Percentiles rank a stretch among this genome's conserved stretches.
These are phyloP conservation scores for Scophthalmus maximus DNA, from an alignment of 2,113 vertebrate species.

Conservation along the genomic window DNA sequence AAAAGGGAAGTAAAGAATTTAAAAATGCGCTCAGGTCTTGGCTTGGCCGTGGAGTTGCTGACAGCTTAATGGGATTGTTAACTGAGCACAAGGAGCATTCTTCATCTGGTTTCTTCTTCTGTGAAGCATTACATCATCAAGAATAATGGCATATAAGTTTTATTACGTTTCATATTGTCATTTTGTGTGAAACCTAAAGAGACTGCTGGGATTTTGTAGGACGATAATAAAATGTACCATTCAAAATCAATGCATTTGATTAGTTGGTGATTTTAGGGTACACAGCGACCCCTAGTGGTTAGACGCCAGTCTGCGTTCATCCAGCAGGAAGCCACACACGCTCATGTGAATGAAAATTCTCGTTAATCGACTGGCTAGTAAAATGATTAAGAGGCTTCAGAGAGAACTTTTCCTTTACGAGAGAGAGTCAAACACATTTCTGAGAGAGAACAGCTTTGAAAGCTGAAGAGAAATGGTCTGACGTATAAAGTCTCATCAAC, in stretches of 20 bases:
- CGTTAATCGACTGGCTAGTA: too few relatives aligned
- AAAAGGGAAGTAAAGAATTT: too few relatives aligned
- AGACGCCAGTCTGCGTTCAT: too few relatives aligned
- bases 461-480: slow-evolving; percentile 5
- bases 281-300: background rate
- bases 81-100: background rate
- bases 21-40: rapidly evolving
- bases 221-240: too few relatives aligned
- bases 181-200: background rate
- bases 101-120: too few relatives aligned
- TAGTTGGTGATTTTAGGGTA: too few relatives aligned
- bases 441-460: slow-evolving; percentile 6
- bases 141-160: too few relatives aligned
- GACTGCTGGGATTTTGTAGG: too few relatives aligned
- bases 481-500: slow-evolving; percentile 17
- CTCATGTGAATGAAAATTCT: background rate
- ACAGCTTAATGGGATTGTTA: background rate
- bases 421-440: background rate
- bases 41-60: background rate
- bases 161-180: too few relatives aligned
- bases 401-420: background rate
- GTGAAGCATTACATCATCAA: too few relatives aligned
- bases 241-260: too few relatives aligned
- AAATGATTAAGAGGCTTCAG: background rate
- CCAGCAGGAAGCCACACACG: too few relatives aligned